Conservation (phyloP, 2,888 invertebrate genomes). For the Callyntrura sp. region DNA sequence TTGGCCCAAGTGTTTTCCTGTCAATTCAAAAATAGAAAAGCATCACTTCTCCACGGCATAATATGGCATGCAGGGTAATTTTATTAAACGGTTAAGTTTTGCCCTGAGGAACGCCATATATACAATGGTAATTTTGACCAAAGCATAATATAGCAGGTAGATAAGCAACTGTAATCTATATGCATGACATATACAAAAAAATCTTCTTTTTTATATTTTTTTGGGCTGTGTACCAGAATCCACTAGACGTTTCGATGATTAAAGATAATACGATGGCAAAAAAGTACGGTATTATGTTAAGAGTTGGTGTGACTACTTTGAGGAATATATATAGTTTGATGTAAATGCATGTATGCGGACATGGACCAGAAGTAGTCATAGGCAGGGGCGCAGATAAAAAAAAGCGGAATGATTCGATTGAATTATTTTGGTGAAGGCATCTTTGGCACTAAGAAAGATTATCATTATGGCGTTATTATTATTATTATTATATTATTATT, state of each 20-base stretch:
- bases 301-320: slow-evolving; percentile 12
- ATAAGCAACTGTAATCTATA: not conserved
- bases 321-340: slow-evolving; percentile 51
- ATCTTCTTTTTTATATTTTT: not conserved
- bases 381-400: slow-evolving; percentile 26
- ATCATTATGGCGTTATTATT: slow-evolving; percentile 55
- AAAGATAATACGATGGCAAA: not conserved
- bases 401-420: slow-evolving; percentile 41
- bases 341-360: slow-evolving; percentile 69
- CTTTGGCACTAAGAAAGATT: slow-evolving; percentile 46
- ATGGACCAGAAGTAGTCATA: slow-evolving; percentile 41
- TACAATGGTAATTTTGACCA: not conserved
- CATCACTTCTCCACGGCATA: not conserved
- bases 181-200: slow-evolving; percentile 11
- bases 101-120: slow-evolving; percentile 33
- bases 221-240: slow-evolving; percentile 10
- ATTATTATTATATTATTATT: slow-evolving; percentile 41
- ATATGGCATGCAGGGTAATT: slow-evolving; percentile 10
- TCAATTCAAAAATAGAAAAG: slow-evolving; percentile 16
- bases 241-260: slow-evolving; percentile 24
- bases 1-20: not conserved
- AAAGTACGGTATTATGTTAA: slow-evolving; percentile 30
- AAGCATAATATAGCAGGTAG: not conserved
- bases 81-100: slow-evolving; percentile 26
- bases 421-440: slow-evolving; percentile 71